Percentiles rank a stretch among this genome's conserved stretches.
These are phyloP conservation scores for Pantherophis vulpinus DNA, from an alignment of 2,797 vertebrate genomes.

Conservation along the genomic window DNA sequence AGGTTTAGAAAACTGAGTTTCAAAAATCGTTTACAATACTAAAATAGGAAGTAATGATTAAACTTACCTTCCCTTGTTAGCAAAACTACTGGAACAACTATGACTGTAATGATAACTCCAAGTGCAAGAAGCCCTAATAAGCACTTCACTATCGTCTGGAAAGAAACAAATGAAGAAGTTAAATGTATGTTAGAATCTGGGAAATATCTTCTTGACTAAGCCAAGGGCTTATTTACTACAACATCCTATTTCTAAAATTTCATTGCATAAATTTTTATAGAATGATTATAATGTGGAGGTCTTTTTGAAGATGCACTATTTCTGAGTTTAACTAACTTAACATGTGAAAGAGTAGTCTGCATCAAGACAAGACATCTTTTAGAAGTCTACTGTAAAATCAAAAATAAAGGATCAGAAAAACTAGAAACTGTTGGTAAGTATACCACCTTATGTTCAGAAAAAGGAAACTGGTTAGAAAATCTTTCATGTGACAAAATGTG, in stretches of 20 bases:
- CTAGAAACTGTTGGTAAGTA: background rate
- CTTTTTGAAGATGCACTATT: background rate
- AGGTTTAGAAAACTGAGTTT: background rate
- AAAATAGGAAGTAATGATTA: background rate
- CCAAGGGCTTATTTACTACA: background rate
- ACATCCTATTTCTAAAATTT: background rate
- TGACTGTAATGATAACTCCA: conserved; percentile 52
- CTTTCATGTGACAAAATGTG: background rate
- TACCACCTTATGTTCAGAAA: background rate
- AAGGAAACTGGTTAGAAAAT: background rate
- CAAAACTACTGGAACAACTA: conserved; percentile 70
- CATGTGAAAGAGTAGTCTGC: background rate
- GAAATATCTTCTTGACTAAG: background rate
- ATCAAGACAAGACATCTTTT: background rate
- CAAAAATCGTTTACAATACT: background rate
- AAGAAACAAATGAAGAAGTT: background rate
- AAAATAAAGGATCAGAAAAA: background rate
- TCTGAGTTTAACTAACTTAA: background rate
- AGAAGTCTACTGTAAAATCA: background rate
- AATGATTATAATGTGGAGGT: background rate
- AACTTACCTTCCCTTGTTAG: conserved; percentile 67
- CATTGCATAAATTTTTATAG: background rate
- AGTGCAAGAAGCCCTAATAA: conserved; percentile 65
- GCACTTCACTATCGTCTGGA: conserved; percentile 71
- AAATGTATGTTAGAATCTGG: background rate